Conservation (phyloP, 2,888 invertebrate genomes). For the Fissipunctia ypsillon region DNA sequence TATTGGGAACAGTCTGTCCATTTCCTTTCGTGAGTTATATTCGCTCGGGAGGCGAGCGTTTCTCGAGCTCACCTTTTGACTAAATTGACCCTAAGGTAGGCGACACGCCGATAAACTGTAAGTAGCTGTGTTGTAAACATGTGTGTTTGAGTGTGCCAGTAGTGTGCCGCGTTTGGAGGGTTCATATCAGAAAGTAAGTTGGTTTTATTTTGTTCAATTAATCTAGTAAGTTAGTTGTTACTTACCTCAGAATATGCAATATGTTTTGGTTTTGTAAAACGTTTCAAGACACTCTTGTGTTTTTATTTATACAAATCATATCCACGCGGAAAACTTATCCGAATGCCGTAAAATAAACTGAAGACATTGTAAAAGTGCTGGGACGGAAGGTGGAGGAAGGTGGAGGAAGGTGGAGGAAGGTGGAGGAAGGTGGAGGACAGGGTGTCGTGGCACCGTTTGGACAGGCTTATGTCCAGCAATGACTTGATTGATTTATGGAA, state of each 20-base stretch:
- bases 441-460: too few relatives aligned
- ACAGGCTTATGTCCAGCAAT: background rate
- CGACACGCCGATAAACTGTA: conserved; percentile 36
- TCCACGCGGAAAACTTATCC: background rate
- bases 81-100: conserved; percentile 21
- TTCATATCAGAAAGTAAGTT: conserved; percentile 16
- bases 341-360: background rate
- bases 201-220: background rate
- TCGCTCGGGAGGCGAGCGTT: conserved; percentile 18
- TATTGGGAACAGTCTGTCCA: conserved; percentile 35
- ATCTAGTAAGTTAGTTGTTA: conserved; percentile 1
- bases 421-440: background rate
- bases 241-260: background rate
- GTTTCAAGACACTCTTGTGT: background rate
- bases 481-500: background rate
- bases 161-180: background rate
- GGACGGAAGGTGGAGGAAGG: background rate
- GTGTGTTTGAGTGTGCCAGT: conserved; percentile 28
- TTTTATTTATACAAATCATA: background rate
- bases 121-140: conserved; percentile 26
- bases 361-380: background rate
- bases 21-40: conserved; percentile 39
- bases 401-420: background rate
- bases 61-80: conserved; percentile 54
- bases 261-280: background rate